Conservation (phyloP, 2,888 invertebrate species). For the Machimus atricapillus region DNA sequence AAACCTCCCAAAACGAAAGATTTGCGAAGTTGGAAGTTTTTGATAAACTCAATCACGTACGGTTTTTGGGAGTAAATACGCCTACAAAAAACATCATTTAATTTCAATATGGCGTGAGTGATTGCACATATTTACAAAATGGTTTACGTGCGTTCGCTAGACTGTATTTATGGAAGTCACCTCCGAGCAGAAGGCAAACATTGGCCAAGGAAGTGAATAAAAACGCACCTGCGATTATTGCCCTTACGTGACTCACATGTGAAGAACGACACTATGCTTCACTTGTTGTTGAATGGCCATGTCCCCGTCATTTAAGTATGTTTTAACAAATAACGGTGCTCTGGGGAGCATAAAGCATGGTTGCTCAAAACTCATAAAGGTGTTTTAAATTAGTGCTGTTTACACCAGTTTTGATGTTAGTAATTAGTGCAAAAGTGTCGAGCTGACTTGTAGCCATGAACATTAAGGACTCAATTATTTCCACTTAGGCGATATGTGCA, state of each 20-base stretch:
- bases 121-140: neutral
- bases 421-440: neutral
- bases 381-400: neutral
- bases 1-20: neutral
- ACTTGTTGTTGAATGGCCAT: neutral
- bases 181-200: neutral
- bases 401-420: neutral
- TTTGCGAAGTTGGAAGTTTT: neutral
- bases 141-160: neutral
- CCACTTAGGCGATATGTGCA: neutral
- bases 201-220: slow-evolving; percentile 5
- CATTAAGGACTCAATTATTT: neutral
- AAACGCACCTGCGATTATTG: slow-evolving; percentile 13
- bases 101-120: neutral
- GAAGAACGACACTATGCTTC: neutral
- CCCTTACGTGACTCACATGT: slow-evolving; percentile 7
- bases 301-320: neutral
- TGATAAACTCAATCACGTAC: neutral
- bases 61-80: neutral
- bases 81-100: neutral
- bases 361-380: slow-evolving; percentile 1
- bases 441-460: neutral
- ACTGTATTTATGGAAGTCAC: neutral
- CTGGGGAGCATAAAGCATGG: neutral
- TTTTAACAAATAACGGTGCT: slow-evolving; percentile 1